Evolutionary conservation across 1,140 invertebrate genomes (phyloP).

Genomic region (Drosophila lacertosa): DNA sequence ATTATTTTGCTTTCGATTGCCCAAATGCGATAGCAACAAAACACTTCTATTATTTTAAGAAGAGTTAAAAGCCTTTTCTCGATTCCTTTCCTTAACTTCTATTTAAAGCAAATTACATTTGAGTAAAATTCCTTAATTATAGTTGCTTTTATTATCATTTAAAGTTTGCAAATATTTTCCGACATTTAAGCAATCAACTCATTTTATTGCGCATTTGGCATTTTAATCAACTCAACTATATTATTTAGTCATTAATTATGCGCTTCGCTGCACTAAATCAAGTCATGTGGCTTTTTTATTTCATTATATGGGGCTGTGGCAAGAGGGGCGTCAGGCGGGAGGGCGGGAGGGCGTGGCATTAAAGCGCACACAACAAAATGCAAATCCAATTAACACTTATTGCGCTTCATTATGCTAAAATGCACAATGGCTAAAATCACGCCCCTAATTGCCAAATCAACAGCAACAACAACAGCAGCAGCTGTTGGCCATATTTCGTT

Average conservation of each 20-base stretch:
- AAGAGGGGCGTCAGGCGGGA: not conserved
- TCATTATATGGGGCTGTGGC: not conserved
- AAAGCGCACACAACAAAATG: conserved; percentile 45
- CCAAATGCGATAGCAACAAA: conserved; percentile 28
- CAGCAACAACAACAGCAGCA: conserved; percentile 48
- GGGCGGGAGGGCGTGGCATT: not conserved
- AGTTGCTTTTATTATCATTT: not conserved
- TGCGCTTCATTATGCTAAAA: conserved; percentile 81
- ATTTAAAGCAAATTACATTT: too few species aligned
- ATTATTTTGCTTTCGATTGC: conserved; percentile 45
- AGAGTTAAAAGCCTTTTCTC: too few species aligned
- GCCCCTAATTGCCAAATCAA: conserved; percentile 75
- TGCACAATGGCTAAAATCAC: conserved; percentile 80
- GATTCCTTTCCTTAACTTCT: too few species aligned
- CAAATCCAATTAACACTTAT: conserved; percentile 82
- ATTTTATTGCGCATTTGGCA: conserved; percentile 31
- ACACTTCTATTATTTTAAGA: too few species aligned
- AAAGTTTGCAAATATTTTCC: not conserved
- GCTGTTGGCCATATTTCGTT: conserved; percentile 57
- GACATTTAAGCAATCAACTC: not conserved
- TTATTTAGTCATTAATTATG: conserved; percentile 76
- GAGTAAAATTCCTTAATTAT: too few species aligned
- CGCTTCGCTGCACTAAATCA: conserved; percentile 74
- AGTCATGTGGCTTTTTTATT: conserved; percentile 43
- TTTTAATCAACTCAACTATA: conserved; percentile 63